Evolutionary conservation across 1,140 invertebrate species (phyloP).

Genomic region (Frieseomelitta varia): DNA sequence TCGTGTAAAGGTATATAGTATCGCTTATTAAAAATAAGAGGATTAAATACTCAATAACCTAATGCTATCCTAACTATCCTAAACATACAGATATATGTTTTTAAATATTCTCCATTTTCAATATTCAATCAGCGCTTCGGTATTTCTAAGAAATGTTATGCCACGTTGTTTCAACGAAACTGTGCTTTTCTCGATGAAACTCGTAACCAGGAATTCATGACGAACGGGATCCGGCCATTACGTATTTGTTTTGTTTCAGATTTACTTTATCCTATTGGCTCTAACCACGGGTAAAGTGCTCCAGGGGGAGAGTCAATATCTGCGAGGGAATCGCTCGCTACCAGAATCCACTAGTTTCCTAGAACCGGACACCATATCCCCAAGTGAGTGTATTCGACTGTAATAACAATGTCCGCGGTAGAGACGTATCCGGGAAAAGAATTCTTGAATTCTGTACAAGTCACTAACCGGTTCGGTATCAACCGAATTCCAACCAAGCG

Average conservation of each 20-base stretch:
- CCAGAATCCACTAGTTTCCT: constrained; percentile 79
- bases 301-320: constrained; percentile 79
- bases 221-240: not conserved
- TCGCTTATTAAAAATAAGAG: not conserved
- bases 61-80: not conserved
- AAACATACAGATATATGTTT: not conserved
- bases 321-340: constrained; percentile 75
- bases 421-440: not conserved
- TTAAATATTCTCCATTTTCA: not conserved
- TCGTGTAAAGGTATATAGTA: not conserved
- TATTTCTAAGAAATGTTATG: not conserved
- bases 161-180: not conserved
- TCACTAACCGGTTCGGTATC: not conserved
- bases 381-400: constrained; percentile 76
- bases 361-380: constrained; percentile 81
- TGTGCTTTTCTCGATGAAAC: not conserved
- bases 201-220: constrained; percentile 2
- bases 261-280: constrained; percentile 80
- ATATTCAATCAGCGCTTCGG: not conserved
- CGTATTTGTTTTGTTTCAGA: constrained; percentile 72
- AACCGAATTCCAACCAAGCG: not conserved
- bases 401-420: not conserved
- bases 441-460: not conserved
- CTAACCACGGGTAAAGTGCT: constrained; percentile 77
- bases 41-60: not conserved